Percentiles rank a stretch among this genome's conserved stretches.
Conservation (phyloP, 2,113 vertebrate species). For the Cardinalis cardinalis region DNA sequence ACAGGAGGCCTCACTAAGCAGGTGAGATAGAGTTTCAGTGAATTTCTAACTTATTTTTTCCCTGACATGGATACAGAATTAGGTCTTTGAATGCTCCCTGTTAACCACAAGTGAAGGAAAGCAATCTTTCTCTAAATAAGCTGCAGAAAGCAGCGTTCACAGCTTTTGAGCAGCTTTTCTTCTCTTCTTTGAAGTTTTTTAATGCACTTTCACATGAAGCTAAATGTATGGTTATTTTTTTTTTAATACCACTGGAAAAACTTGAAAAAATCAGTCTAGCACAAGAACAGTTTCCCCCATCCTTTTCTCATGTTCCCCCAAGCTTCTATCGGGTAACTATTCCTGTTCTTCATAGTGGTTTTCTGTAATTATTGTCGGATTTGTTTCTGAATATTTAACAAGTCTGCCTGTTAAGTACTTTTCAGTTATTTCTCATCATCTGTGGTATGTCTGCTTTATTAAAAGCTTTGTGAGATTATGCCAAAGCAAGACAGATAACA, state of each 20-base stretch:
- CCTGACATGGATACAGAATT: background rate
- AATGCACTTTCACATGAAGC: background rate
- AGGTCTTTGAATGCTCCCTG: background rate
- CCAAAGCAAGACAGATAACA: background rate
- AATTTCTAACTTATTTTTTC: background rate
- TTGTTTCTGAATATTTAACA: conserved; percentile 54
- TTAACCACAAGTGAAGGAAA: background rate
- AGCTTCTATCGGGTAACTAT: conserved; percentile 35
- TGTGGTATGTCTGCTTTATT: conserved; percentile 12
- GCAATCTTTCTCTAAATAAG: background rate
- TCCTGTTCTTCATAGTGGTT: conserved; percentile 38
- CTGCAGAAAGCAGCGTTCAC: background rate
- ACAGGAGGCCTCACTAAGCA: background rate
- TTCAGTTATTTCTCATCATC: conserved; percentile 32
- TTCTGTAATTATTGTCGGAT: conserved; percentile 32
- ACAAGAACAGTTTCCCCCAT: conserved; percentile 10
- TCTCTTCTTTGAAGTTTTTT: conserved; percentile 40
- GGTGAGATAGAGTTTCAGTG: background rate
- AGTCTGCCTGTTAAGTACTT: conserved; percentile 43
- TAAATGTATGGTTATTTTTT: background rate
- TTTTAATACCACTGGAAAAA: conserved; percentile 30
- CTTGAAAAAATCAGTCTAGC: conserved; percentile 33
- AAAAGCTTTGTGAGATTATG: background rate
- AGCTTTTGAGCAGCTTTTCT: background rate
- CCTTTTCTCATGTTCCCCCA: conserved; percentile 11